Conservation (phyloP, 2,888 invertebrate genomes). For the Hipparchia semele region DNA sequence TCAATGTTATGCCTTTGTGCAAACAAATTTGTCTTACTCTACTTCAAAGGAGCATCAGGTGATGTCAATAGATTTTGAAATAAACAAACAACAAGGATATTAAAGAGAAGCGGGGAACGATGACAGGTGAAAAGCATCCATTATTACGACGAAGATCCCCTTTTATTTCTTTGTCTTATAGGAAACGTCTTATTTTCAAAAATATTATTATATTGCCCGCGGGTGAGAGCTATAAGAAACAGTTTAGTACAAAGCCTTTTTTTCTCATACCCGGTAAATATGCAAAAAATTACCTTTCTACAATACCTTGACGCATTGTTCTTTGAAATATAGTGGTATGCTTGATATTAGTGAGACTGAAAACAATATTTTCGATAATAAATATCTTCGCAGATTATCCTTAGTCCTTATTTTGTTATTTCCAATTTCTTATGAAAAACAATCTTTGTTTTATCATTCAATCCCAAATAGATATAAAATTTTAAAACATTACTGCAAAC, state of each 20-base stretch:
- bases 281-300: constrained; percentile 31
- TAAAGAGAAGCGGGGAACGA: constrained; percentile 50
- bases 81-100: constrained; percentile 46
- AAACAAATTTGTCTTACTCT: constrained; percentile 13
- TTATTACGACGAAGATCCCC: constrained; percentile 58
- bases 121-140: constrained; percentile 65
- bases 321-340: constrained; percentile 33
- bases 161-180: constrained; percentile 50
- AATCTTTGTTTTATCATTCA: too few relatives aligned
- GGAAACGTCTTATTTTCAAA: constrained; percentile 54
- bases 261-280: constrained; percentile 40
- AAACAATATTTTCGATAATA: neutral
- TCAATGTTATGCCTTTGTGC: neutral
- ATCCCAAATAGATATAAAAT: too few relatives aligned
- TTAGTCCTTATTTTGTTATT: too few relatives aligned
- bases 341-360: constrained; percentile 26
- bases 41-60: constrained; percentile 30
- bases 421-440: too few relatives aligned
- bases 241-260: constrained; percentile 54
- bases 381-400: neutral
- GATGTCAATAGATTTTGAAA: constrained; percentile 46
- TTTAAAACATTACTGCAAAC: too few relatives aligned
- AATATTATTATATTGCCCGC: constrained; percentile 46
- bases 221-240: constrained; percentile 50
- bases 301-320: constrained; percentile 30